phyloP scores from a whole-genome alignment of 2,113 vertebrate species.

The Bubo blakistoni region DNA sequence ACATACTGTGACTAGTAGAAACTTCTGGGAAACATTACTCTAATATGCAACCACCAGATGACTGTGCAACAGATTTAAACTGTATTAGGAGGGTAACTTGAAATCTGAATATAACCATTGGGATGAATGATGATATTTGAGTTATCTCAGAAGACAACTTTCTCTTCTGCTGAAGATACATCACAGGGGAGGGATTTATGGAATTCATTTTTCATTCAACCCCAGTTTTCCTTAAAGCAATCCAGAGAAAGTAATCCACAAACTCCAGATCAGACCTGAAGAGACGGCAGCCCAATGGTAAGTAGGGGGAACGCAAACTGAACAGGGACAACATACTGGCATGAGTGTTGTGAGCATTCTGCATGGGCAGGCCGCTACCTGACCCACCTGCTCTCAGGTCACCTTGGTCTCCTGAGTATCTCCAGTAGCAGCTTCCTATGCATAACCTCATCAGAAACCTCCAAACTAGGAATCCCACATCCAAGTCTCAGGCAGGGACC shows the following conservation, averaged over 20 bases:
- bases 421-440: background rate
- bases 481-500: background rate
- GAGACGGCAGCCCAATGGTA: background rate
- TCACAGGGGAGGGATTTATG: background rate
- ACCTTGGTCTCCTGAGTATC: background rate
- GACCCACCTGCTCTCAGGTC: background rate
- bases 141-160: background rate
- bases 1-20: background rate
- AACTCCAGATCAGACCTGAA: background rate
- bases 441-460: background rate
- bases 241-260: background rate
- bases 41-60: background rate
- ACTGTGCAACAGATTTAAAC: background rate
- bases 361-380: background rate
- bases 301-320: background rate
- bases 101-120: background rate
- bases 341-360: background rate
- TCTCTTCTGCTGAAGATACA: background rate
- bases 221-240: background rate
- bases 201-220: background rate
- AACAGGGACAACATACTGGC: background rate
- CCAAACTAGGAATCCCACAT: background rate
- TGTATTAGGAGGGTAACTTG: background rate
- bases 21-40: background rate
- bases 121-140: background rate